Percentiles rank a stretch among this genome's conserved stretches.
Evolutionary conservation across 2,888 invertebrate species (phyloP).

Genomic region (Cephalotes varians): DNA sequence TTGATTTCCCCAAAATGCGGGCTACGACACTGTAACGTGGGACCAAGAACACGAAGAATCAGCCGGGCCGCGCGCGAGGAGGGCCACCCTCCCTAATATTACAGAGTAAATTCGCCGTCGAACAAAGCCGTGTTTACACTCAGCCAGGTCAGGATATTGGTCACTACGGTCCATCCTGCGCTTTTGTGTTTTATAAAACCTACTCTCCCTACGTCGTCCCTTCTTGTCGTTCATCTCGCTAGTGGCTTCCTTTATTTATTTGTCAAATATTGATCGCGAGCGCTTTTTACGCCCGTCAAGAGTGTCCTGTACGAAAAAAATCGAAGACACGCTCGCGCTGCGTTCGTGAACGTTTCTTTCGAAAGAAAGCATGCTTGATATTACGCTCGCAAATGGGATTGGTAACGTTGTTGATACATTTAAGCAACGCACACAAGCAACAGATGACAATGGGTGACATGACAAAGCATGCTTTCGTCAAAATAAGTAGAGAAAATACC

Average conservation of each 20-base stretch:
- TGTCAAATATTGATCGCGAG: conserved; percentile 79
- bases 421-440: conserved; percentile 22
- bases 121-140: conserved; percentile 81
- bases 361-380: conserved; percentile 35
- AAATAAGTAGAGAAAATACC: conserved; percentile 45
- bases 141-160: conserved; percentile 81
- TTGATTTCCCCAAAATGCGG: conserved; percentile 22
- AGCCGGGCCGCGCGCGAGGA: conserved; percentile 51
- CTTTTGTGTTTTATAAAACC: conserved; percentile 80
- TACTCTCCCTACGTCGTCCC: conserved; percentile 53
- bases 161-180: conserved; percentile 78
- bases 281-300: conserved; percentile 59
- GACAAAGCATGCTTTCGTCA: conserved; percentile 47
- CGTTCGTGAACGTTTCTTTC: conserved; percentile 7
- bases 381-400: conserved; percentile 43
- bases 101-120: conserved; percentile 75
- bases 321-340: conserved; percentile 14
- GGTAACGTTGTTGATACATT: conserved; percentile 49
- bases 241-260: conserved; percentile 78
- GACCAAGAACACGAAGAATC: conserved; percentile 67
- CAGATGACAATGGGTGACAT: conserved; percentile 26
- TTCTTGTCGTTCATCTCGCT: conserved; percentile 59
- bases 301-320: conserved; percentile 51
- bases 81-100: conserved; percentile 75
- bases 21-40: conserved; percentile 61